A percentile compares a stretch with the other conserved stretches of the same genome.
These are phyloP conservation scores for Drosophila subquinaria DNA, from an alignment of 2,888 invertebrate species.

Conservation along the genomic window DNA sequence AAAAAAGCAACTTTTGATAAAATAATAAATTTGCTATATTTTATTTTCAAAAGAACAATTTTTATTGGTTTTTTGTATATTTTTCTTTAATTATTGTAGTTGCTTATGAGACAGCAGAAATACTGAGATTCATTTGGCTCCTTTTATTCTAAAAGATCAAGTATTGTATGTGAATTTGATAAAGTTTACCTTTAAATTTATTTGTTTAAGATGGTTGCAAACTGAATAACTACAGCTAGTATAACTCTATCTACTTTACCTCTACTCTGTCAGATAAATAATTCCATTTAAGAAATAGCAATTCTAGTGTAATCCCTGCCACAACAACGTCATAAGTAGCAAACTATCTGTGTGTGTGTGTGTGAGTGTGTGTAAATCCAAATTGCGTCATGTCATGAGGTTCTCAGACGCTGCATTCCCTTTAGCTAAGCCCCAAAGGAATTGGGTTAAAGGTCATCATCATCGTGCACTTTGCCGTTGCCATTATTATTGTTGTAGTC, in stretches of 20 bases:
- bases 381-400: constrained; percentile 58
- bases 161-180: too few relatives aligned
- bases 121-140: too few relatives aligned
- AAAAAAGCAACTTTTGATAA: too few relatives aligned
- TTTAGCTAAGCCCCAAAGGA: constrained; percentile 25
- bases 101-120: too few relatives aligned
- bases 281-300: background rate
- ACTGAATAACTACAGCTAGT: background rate
- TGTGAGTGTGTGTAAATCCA: constrained; percentile 28
- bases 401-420: constrained; percentile 23
- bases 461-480: constrained; percentile 4
- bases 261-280: background rate
- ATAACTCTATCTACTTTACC: background rate
- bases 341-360: constrained; percentile 5
- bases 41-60: too few relatives aligned
- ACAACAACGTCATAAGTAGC: constrained; percentile 32
- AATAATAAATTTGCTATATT: too few relatives aligned
- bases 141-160: too few relatives aligned
- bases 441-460: constrained; percentile 58
- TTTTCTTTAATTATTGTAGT: too few relatives aligned
- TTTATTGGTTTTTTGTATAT: too few relatives aligned
- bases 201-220: too few relatives aligned
- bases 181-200: too few relatives aligned
- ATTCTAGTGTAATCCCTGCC: constrained; percentile 38
- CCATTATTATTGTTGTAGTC: constrained; percentile 20